phyloP scores from a whole-genome alignment of 2,113 vertebrate genomes.

The Malurus melanocephalus region DNA sequence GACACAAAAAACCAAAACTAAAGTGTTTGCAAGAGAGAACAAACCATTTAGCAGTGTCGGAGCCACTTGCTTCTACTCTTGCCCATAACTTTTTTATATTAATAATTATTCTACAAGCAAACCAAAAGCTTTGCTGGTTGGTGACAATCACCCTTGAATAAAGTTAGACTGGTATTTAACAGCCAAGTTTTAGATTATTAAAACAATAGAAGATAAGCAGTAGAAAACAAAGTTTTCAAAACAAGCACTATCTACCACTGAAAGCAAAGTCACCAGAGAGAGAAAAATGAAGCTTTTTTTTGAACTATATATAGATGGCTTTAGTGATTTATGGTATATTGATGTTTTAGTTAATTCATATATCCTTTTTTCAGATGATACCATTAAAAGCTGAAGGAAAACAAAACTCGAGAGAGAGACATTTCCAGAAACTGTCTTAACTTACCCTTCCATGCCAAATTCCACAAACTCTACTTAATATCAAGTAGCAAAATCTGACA shows the following conservation, averaged over 20 bases:
- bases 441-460: neutral
- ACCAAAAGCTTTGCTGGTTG: neutral
- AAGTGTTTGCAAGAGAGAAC: neutral
- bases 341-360: neutral
- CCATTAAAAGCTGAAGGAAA: neutral
- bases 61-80: neutral
- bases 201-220: neutral
- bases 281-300: neutral
- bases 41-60: neutral
- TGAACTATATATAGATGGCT: neutral
- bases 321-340: neutral
- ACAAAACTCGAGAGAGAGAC: neutral
- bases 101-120: neutral
- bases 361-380: neutral
- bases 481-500: neutral
- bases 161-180: neutral
- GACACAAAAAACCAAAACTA: neutral
- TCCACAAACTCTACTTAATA: neutral
- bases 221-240: neutral
- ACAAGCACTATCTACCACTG: neutral
- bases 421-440: neutral
- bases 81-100: neutral
- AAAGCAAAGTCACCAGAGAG: neutral
- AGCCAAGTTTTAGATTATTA: neutral
- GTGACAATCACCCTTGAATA: neutral